phyloP scores from a whole-genome alignment of 1,140 invertebrate species.

The Aculops lycopersici region DNA sequence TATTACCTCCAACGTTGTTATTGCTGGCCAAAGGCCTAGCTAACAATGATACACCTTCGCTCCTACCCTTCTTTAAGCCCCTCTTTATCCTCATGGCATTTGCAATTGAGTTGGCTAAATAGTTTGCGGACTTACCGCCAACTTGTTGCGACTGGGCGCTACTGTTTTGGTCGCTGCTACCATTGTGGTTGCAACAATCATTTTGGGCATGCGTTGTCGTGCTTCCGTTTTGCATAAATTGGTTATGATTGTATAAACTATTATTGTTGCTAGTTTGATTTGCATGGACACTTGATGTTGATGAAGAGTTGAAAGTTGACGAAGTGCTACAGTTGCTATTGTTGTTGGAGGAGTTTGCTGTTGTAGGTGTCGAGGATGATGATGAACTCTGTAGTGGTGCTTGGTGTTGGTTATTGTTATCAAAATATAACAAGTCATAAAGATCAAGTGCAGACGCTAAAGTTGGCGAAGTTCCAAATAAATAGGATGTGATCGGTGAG shows the following conservation, averaged over 20 bases:
- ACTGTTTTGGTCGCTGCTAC: neutral
- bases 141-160: neutral
- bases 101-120: neutral
- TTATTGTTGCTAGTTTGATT: neutral
- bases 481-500: neutral
- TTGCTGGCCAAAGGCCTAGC: neutral
- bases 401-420: neutral
- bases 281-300: too few relatives aligned
- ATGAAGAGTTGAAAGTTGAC: too few relatives aligned
- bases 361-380: too few relatives aligned
- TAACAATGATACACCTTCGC: neutral
- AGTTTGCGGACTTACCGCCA: neutral
- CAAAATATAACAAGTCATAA: neutral
- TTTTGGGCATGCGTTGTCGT: too few relatives aligned
- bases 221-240: neutral
- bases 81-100: neutral
- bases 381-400: neutral
- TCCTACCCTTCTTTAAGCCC: neutral
- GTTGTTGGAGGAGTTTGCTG: too few relatives aligned
- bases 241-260: neutral
- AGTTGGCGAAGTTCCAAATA: neutral
- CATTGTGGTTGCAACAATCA: neutral
- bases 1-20: neutral
- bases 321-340: too few relatives aligned
- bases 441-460: neutral